Evolutionary conservation across 2,888 invertebrate species (phyloP).

Genomic region (Himalopsyche japonica): DNA sequence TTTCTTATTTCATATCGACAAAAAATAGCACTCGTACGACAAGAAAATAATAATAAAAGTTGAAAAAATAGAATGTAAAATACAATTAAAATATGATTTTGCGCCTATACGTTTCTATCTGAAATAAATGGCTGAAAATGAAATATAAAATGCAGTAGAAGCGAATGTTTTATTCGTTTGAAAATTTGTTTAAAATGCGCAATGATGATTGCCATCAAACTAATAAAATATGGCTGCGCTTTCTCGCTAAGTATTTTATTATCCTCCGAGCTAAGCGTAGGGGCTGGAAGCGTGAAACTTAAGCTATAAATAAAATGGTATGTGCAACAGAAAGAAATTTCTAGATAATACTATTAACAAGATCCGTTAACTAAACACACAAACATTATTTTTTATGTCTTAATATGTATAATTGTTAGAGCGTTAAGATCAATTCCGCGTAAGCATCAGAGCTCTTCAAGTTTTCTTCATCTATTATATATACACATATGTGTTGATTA

Average conservation of each 20-base stretch:
- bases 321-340: conserved; percentile 31
- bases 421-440: no score
- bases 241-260: conserved; percentile 34
- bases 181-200: conserved; percentile 30
- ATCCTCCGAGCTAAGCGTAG: conserved; percentile 18
- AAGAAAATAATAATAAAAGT: no score
- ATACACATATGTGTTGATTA: no score
- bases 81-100: background rate
- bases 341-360: conserved; percentile 12
- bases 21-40: no score
- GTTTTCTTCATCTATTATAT: no score
- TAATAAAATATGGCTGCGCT: conserved; percentile 37
- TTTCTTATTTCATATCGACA: no score
- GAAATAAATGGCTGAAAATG: conserved; percentile 7
- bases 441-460: no score
- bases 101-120: background rate
- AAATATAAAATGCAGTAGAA: conserved; percentile 6
- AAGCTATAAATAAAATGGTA: conserved; percentile 34
- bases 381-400: background rate
- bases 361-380: background rate
- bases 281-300: conserved; percentile 28
- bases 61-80: no score
- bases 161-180: conserved; percentile 9
- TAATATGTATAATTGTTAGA: no score
- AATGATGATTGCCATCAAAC: conserved; percentile 37